phyloP scores from a whole-genome alignment of 2,113 vertebrate species.

The Dromiciops gliroides region DNA sequence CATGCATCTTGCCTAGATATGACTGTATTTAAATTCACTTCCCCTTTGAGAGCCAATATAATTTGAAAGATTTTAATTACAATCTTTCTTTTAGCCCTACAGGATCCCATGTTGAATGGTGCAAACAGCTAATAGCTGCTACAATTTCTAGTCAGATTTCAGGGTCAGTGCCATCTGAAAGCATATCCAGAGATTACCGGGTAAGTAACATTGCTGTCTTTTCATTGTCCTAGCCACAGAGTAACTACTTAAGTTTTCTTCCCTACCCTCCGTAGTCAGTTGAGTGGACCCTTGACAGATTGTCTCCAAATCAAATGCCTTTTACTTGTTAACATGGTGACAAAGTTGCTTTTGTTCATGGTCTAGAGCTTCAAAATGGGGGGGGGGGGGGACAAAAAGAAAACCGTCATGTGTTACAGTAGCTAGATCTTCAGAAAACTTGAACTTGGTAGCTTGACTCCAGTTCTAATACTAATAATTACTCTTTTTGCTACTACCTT shows the following conservation, averaged over 20 bases:
- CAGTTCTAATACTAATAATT: slow-evolving; percentile 21
- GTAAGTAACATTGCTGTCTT: slow-evolving; percentile 83
- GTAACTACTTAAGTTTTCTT: slow-evolving; percentile 29
- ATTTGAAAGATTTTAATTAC: slow-evolving; percentile 68
- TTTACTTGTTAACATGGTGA: slow-evolving; percentile 20
- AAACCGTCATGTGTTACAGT: too few species aligned
- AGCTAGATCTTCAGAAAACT: too few species aligned
- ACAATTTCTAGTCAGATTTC: slow-evolving; percentile 98
- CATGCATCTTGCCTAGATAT: background rate
- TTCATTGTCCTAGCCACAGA: slow-evolving; percentile 43
- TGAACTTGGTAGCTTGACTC: too few species aligned
- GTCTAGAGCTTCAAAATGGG: slow-evolving; percentile 9
- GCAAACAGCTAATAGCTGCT: slow-evolving; percentile 98
- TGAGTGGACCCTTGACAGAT: background rate
- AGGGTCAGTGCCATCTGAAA: slow-evolving; percentile 86
- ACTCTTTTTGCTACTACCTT: background rate
- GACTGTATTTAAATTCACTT: slow-evolving; percentile 34
- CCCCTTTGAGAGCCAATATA: slow-evolving; percentile 21
- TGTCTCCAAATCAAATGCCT: background rate
- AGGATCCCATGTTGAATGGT: slow-evolving; percentile 98
- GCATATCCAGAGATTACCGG: slow-evolving; percentile 88
- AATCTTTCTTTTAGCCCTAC: slow-evolving; percentile 88
- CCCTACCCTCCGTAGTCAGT: background rate
- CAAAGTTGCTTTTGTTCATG: slow-evolving; percentile 21
- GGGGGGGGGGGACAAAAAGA: too few species aligned